Evolutionary conservation across 2,888 invertebrate genomes (phyloP), one percentile per base, ranked within the genome.

Genomic region (Pandemis heparana): DNA sequence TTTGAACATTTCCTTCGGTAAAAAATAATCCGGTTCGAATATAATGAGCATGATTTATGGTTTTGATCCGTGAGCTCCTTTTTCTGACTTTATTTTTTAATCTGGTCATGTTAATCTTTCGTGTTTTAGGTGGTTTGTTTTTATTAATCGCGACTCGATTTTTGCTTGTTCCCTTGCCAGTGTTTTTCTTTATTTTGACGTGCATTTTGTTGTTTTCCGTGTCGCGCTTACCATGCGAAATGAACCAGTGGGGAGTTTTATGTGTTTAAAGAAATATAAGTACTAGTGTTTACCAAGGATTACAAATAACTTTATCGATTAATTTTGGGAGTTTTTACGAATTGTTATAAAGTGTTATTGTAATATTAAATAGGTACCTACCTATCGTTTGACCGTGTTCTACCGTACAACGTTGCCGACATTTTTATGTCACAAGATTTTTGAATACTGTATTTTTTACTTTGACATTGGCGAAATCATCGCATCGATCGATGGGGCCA

Each of bases 41-140:
- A 94, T 94, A 94, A 94, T 94, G 94, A 93, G 92, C 90, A 93
- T 94, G 94, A 94, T 94, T 94, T 94, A 94, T 92, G 93, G 87
- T 91, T 91, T 90, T 90, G 92, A 91, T 91, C 91, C 89, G 88
- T 86, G 87, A 82, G 85, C 87, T 84, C 81, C 83, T 85, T 84
- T 89, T 87, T 88, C 84, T 83, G 82, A 82, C 86, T 83, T 87
- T 83, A 82, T 82, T 86, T 86, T 88, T 88, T 92, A 91, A 92
- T 92, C 90, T 91, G 87, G 85, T 84, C 87, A 88, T 91, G 91
- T 92, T 92, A 91, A 91, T 92, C 91, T 92, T 87, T 87, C 81
- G 86, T 88, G 89, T 91, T 91, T 87, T 88, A 79, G 80, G 83
- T 85, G 84, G 85, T 88, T 89, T 88, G 85, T 90, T 89, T 90